Evolutionary conservation across 2,113 vertebrate species (phyloP), one percentile per base, ranked within the genome.

Genomic region (Lipophrys pholis): DNA sequence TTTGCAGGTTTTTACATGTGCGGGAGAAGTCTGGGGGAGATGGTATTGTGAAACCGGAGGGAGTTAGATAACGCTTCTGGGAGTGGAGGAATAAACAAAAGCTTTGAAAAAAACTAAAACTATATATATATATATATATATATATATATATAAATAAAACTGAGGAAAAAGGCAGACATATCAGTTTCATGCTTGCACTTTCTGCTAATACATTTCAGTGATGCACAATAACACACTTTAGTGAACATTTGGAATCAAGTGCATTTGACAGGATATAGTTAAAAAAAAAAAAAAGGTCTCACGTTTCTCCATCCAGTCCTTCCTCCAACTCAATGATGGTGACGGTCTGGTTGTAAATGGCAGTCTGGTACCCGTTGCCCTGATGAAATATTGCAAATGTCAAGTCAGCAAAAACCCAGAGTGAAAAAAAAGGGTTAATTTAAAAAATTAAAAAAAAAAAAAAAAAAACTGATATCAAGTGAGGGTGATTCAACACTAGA

Each of bases 291-390:
- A 8, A 17, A 35, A 54, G 30, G 9, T 1, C 90, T 93, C 74
- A 94, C 93, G 93, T 94, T 85, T 95, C 94, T 83, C 94, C 93
- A 14, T 94, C 94, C 67, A 95, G 78, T 30, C 94, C 93, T 36
- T 94, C 93, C 11, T 94, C 94, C 56, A 35, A 61, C 68, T 95
- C 94, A 6, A 10, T 90, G 87, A 94, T 93, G 67, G 85, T 94
- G 80, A 95, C 91, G 0, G 94, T 95, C 88, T 95, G 92, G 88
- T 94, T 95, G 76, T 93, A 95, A 60, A 95, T 77, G 14, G 94
- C 90, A 0, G 86, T 92, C 80, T 94, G 93, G 76, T 91, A 94
- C n/a, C 36, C 16, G 6, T 54, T 84, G 11, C 92, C 93, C 94
- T 94, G 60, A 17, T 54, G 12, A 42, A 52, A 48, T 50, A 16